phyloP scores from a whole-genome alignment of 2,113 vertebrate genomes.

The Nycticebus coucang region DNA sequence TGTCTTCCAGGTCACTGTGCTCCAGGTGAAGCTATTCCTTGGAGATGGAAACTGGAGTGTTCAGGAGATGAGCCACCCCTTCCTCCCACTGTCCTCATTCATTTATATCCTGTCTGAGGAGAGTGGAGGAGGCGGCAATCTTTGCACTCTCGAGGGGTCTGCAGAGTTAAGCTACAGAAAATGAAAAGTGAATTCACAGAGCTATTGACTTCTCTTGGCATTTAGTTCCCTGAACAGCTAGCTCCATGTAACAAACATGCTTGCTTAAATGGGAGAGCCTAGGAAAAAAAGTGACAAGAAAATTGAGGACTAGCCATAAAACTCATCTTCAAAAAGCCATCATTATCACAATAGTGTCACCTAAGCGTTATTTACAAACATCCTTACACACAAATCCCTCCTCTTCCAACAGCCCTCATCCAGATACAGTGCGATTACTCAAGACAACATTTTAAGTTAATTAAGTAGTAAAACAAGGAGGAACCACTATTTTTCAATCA shows the following conservation, averaged over 20 bases:
- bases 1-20: neutral
- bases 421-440: neutral
- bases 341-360: slow-evolving; percentile 64
- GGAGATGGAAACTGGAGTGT: neutral
- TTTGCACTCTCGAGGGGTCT: neutral
- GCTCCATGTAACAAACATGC: slow-evolving; percentile 15
- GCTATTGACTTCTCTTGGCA: neutral
- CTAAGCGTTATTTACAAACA: slow-evolving; percentile 69
- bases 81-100: neutral
- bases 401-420: neutral
- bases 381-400: neutral
- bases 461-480: slow-evolving; percentile 55
- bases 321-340: slow-evolving; percentile 69
- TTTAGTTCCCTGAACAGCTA: neutral
- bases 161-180: neutral
- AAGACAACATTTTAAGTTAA: slow-evolving; percentile 53
- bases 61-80: neutral
- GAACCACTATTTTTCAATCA: slow-evolving; percentile 57
- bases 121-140: rapidly evolving
- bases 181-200: neutral
- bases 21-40: neutral
- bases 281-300: slow-evolving; percentile 54
- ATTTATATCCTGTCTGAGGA: neutral
- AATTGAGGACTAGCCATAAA: slow-evolving; percentile 70
- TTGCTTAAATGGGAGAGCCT: slow-evolving; percentile 48